Conservation (phyloP, 2,888 invertebrate species). For the Drosophila vallismaia region DNA sequence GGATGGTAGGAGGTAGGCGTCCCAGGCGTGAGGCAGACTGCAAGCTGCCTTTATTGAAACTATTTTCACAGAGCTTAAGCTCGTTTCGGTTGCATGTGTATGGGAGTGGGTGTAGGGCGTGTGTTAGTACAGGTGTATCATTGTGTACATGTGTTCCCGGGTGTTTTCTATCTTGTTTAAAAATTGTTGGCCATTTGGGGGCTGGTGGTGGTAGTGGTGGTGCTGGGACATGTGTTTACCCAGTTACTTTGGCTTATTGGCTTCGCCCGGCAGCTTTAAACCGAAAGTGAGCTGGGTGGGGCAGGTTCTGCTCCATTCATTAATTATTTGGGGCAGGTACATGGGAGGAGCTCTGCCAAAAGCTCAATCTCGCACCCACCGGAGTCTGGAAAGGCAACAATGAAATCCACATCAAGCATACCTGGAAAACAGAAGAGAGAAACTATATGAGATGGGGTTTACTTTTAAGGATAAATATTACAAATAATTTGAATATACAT, state of each 20-base stretch:
- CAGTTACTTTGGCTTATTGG: constrained; percentile 56
- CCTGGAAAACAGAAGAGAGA: constrained; percentile 14
- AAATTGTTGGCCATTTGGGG: constrained; percentile 56
- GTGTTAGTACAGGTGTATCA: constrained; percentile 14
- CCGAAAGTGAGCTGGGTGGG: constrained; percentile 27
- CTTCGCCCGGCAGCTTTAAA: constrained; percentile 39
- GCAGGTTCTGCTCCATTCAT: constrained; percentile 13
- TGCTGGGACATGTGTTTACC: constrained; percentile 54
- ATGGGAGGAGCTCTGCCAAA: background rate
- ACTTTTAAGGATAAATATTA: background rate
- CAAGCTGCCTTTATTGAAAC: constrained; percentile 66
- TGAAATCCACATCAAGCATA: constrained; percentile 16
- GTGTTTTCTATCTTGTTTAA: constrained; percentile 58
- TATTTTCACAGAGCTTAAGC: constrained; percentile 71
- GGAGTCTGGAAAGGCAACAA: background rate
- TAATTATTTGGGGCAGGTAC: constrained; percentile 16
- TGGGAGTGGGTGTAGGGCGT: background rate
- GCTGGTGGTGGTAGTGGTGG: constrained; percentile 6
- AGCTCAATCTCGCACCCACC: constrained; percentile 1
- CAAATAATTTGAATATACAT: background rate
- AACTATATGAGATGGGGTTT: background rate
- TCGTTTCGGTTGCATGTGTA: constrained; percentile 2
- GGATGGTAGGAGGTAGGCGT: constrained; percentile 35
- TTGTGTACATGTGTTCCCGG: constrained; percentile 44
- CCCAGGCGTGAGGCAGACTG: constrained; percentile 60